phyloP scores from a whole-genome alignment of 2,797 vertebrate species.

The Mormyrops boulengeri region DNA sequence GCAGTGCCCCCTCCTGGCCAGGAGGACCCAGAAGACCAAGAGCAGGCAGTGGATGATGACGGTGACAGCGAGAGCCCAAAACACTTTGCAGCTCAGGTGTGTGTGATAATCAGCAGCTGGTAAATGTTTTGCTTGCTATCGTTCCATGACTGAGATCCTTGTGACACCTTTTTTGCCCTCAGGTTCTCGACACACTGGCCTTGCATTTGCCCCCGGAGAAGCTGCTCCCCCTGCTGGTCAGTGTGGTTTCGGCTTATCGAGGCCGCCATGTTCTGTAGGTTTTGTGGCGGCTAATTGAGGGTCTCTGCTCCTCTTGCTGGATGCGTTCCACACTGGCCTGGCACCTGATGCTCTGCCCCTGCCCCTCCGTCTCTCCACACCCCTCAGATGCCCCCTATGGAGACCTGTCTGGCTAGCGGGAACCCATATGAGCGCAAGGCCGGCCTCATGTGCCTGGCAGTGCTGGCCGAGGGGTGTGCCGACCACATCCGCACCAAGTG shows the following conservation, averaged over 20 bases:
- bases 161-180: slow-evolving; percentile 11
- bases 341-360: not conserved
- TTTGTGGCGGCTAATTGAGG: not conserved
- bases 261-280: not conserved
- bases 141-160: too few species aligned
- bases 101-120: not conserved
- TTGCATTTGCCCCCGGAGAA: slow-evolving; percentile 83
- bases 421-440: slow-evolving; percentile 77
- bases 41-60: slow-evolving; percentile 58
- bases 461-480: slow-evolving; percentile 83
- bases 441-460: slow-evolving; percentile 77
- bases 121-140: not conserved
- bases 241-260: slow-evolving; percentile 24
- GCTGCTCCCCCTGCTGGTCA: slow-evolving; percentile 76
- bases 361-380: not conserved
- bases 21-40: slow-evolving; percentile 79
- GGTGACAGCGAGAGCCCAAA: slow-evolving; percentile 59
- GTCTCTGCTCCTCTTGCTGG: not conserved
- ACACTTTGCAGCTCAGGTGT: slow-evolving; percentile 64
- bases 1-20: slow-evolving; percentile 70
- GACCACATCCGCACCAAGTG: slow-evolving; percentile 84
- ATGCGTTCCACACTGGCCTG: not conserved
- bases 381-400: slow-evolving; percentile 68
- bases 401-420: slow-evolving; percentile 66
- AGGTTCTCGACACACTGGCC: slow-evolving; percentile 85